phyloP scores from a whole-genome alignment of 2,888 invertebrate species.

The Chouioia cunea region DNA sequence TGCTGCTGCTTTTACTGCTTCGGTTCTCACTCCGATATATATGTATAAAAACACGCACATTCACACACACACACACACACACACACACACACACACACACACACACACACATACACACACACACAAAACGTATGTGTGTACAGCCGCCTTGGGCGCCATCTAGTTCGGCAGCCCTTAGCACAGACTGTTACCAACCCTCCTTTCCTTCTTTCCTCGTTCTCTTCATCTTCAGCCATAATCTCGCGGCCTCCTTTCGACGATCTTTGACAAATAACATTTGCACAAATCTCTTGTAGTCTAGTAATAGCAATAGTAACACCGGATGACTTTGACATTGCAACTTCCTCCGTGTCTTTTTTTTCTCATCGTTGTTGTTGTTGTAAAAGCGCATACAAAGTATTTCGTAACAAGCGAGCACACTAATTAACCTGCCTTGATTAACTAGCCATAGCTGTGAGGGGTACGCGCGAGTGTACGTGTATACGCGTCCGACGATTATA shows the following conservation, averaged over 20 bases:
- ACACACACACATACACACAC: too few relatives aligned
- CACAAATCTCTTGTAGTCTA: too few relatives aligned
- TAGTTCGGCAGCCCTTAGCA: constrained; percentile 58
- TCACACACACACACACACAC: too few relatives aligned
- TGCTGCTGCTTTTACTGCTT: neutral
- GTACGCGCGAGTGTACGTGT: neutral
- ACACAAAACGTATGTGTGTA: too few relatives aligned
- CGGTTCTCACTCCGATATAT: too few relatives aligned
- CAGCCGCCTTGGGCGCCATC: constrained; percentile 60
- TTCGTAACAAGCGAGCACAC: constrained; percentile 38
- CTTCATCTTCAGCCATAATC: neutral
- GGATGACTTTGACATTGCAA: constrained; percentile 46
- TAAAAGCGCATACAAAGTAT: constrained; percentile 5
- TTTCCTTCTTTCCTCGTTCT: constrained; percentile 7
- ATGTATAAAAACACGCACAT: too few relatives aligned
- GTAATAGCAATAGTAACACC: too few relatives aligned
- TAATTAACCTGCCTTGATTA: constrained; percentile 36
- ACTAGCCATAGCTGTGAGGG: too few relatives aligned
- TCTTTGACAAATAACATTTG: too few relatives aligned
- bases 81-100: too few relatives aligned
- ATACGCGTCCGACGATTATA: neutral
- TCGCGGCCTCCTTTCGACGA: too few relatives aligned
- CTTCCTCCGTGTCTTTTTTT: neutral
- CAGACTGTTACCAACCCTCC: constrained; percentile 50
- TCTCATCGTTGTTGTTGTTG: constrained; percentile 3